Evolutionary conservation across 1,140 invertebrate genomes (phyloP).

Genomic region (Pachypeltis micranthus): DNA sequence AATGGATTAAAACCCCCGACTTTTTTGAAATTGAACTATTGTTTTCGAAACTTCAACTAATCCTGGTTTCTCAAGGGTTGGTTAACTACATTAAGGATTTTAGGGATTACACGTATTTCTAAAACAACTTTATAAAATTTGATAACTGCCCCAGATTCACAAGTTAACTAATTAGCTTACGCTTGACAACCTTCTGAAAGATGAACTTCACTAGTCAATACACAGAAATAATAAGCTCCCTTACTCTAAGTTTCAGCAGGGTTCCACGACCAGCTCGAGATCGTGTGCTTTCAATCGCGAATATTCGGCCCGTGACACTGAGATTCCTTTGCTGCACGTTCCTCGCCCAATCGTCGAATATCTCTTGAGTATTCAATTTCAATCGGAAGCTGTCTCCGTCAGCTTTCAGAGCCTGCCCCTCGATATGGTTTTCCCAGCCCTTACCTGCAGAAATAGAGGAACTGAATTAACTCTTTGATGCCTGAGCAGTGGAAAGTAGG

Average conservation of each 20-base stretch:
- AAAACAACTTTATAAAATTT: too few relatives aligned
- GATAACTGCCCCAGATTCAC: too few relatives aligned
- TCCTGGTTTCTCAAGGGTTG: too few relatives aligned
- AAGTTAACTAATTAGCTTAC: too few relatives aligned
- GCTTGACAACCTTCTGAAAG: too few relatives aligned
- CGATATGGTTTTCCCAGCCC: slow-evolving; percentile 98
- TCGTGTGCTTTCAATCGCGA: slow-evolving; percentile 79
- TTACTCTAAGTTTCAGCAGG: slow-evolving; percentile 79
- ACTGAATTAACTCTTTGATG: slow-evolving; percentile 17
- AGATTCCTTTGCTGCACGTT: slow-evolving; percentile 91
- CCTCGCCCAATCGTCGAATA: slow-evolving; percentile 95
- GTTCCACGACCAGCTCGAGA: slow-evolving; percentile 74
- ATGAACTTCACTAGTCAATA: too few relatives aligned
- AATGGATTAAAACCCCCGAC: too few relatives aligned
- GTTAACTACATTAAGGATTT: too few relatives aligned
- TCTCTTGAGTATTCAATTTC: slow-evolving; percentile 89
- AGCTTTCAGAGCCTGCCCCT: slow-evolving; percentile 94
- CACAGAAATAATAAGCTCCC: too few relatives aligned
- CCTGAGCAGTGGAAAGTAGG: background rate
- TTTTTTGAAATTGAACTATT: too few relatives aligned
- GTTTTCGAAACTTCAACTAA: too few relatives aligned
- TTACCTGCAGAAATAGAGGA: slow-evolving; percentile 66
- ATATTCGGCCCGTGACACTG: slow-evolving; percentile 86
- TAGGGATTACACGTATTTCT: too few relatives aligned
- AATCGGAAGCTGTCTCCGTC: slow-evolving; percentile 94